These are phyloP conservation scores for Pasiphila rectangulata DNA, from an alignment of 2,888 invertebrate species.

Conservation along the genomic window DNA sequence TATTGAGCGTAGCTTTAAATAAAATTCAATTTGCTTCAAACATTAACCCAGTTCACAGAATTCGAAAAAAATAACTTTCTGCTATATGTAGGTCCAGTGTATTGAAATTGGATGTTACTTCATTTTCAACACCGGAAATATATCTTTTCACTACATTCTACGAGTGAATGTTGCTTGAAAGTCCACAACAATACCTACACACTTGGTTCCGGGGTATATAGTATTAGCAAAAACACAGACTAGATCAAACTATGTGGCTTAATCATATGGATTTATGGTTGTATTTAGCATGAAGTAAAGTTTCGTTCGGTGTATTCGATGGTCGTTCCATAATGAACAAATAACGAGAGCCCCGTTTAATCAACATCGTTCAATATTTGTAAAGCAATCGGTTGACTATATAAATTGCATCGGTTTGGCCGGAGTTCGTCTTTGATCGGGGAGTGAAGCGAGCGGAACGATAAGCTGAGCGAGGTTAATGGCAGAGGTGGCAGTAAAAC, in stretches of 20 bases:
- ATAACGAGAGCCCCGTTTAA: constrained; percentile 49
- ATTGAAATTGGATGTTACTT: too few species aligned
- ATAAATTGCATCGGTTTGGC: constrained; percentile 32
- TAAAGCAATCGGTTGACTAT: constrained; percentile 51
- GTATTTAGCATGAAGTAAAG: not conserved
- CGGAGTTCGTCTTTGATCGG: constrained; percentile 3
- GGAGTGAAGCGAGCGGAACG: constrained; percentile 3
- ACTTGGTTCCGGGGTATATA: too few species aligned
- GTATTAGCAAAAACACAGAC: not conserved
- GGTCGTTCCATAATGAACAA: constrained; percentile 38
- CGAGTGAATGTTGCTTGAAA: too few species aligned
- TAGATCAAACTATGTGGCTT: not conserved
- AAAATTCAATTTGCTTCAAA: too few species aligned
- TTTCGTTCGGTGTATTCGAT: constrained; percentile 10
- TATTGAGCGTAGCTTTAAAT: too few species aligned
- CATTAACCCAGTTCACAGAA: too few species aligned
- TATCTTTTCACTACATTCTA: too few species aligned
- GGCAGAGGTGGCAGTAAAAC: too few species aligned
- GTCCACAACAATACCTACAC: too few species aligned
- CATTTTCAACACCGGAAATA: too few species aligned
- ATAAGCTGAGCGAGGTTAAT: constrained; percentile 15
- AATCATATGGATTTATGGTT: not conserved
- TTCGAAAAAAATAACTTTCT: too few species aligned
- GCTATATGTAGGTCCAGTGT: too few species aligned
- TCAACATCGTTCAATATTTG: constrained; percentile 62